A percentile compares a stretch with the other conserved stretches of the same genome.
phyloP scores from a whole-genome alignment of 2,888 invertebrate species.

The Cartodere bifasciata region DNA sequence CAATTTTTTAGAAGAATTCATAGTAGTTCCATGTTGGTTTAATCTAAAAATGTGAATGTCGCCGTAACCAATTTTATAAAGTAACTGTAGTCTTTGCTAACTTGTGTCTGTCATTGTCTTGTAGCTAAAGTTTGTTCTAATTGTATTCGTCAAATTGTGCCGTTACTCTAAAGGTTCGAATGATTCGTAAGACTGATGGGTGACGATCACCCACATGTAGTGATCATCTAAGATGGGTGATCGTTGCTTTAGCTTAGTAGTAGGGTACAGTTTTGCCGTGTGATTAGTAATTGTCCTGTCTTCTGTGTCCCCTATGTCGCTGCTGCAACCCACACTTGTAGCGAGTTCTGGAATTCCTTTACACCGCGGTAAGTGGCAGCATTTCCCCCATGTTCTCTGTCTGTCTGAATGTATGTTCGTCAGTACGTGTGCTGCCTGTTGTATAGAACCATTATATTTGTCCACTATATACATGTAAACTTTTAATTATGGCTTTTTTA shows the following conservation, averaged over 20 bases:
- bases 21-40: too few relatives aligned
- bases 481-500: slow-evolving; percentile 26
- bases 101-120: slow-evolving; percentile 41
- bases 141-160: slow-evolving; percentile 31
- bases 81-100: slow-evolving; percentile 28
- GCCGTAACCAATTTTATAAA: not conserved
- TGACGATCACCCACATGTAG: not conserved
- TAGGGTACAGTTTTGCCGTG: slow-evolving; percentile 33
- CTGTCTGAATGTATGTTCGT: slow-evolving; percentile 33
- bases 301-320: slow-evolving; percentile 61
- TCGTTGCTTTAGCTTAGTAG: too few relatives aligned
- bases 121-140: slow-evolving; percentile 33
- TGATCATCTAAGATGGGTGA: too few relatives aligned
- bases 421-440: slow-evolving; percentile 36
- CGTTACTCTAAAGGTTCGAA: slow-evolving; percentile 26
- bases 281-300: slow-evolving; percentile 40
- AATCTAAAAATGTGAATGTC: too few relatives aligned
- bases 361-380: slow-evolving; percentile 91
- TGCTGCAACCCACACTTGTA: slow-evolving; percentile 50
- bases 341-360: slow-evolving; percentile 98
- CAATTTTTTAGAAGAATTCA: too few relatives aligned
- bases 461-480: slow-evolving; percentile 33
- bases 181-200: slow-evolving; percentile 10
- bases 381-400: slow-evolving; percentile 35
- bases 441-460: slow-evolving; percentile 34